Base-by-base conservation (phyloP, 2,113 vertebrate species). In the Peromyscus polionotus region DNA sequence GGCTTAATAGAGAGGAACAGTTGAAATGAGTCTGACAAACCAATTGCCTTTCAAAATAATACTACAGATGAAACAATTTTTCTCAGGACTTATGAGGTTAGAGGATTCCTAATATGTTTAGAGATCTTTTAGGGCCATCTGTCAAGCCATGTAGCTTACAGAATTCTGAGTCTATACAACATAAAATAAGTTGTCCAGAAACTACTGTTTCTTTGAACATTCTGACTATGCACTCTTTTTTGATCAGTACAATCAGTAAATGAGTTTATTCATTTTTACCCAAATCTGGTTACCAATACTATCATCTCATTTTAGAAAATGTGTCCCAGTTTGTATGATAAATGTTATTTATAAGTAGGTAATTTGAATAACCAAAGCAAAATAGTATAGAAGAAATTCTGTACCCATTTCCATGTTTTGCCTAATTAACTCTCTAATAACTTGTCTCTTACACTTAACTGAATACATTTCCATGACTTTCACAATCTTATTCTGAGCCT, bases 81-180 rank as follows among this genome's bases (percentile, higher is more conserved):
- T 5, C 42, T 67, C 31, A 68, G 45, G 7, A 19, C 17, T 93
- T 79, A 51, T 90, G 22, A 11, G 19, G 83, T 95, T 92, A 73
- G 67, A 86, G 12, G 19, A 39, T 89, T 93, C 28, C 26, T 22
- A 45, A 81, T 81, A 86, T 76, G 13, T 57, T 24, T 68, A 88
- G 36, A 94, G 39, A 61, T 31, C 2, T 93, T 93, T 85, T 73
- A 83, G 73, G 54, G 36, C 48, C 57, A 96, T 90, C 73, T 94
- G 68, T 79, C 45, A 80, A 73, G 36, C 10, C 51, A 81, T 84
- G n/a, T 54, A 51, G 9, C 19, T 63, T 84, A 17, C 17, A 84
- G 28, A 96, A 79, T 70, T 8, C 31, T 87, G 36, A 96, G 39
- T 72, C 16, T 33, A 90, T 12, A 91, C 8, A 67, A 31, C 19